These are phyloP conservation scores for Lasioglossum morio DNA, from an alignment of 2,888 invertebrate species.

Conservation along the genomic window DNA sequence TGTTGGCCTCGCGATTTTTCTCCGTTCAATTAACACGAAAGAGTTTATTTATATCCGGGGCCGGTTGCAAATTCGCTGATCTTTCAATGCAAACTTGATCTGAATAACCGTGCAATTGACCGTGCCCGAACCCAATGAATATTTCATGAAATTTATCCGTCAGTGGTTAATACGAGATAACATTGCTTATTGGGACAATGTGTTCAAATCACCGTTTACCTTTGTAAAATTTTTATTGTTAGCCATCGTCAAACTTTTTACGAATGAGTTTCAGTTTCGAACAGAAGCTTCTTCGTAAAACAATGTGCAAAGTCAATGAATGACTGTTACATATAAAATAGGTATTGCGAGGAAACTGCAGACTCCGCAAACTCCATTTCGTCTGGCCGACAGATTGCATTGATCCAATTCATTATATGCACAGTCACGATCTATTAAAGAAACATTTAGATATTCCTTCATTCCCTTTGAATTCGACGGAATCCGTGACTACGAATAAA, in stretches of 20 bases:
- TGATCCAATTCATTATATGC: conserved; percentile 47
- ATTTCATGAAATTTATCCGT: conserved; percentile 3
- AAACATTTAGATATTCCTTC: conserved; percentile 34
- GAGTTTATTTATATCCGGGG: not conserved
- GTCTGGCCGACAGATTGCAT: conserved; percentile 12
- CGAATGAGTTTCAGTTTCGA: not conserved
- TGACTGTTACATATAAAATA: not conserved
- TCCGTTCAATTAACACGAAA: conserved; percentile 14
- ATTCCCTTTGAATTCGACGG: not conserved
- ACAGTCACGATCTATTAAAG: conserved; percentile 49
- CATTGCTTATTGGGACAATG: not conserved
- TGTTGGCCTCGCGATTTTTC: not conserved
- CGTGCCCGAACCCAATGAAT: not conserved
- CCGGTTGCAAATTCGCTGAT: conserved; percentile 1
- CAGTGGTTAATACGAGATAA: not conserved
- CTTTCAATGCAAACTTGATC: conserved; percentile 1
- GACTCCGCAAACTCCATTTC: not conserved
- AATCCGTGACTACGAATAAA: conserved; percentile 50
- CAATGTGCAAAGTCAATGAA: not conserved
- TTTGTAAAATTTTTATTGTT: not conserved
- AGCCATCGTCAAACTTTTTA: not conserved
- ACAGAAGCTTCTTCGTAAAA: not conserved
- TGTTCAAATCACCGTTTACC: not conserved
- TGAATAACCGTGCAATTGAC: conserved; percentile 27
- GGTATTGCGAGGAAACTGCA: not conserved